phyloP scores from a whole-genome alignment of 2,113 vertebrate genomes.

The Dipodomys merriami region DNA sequence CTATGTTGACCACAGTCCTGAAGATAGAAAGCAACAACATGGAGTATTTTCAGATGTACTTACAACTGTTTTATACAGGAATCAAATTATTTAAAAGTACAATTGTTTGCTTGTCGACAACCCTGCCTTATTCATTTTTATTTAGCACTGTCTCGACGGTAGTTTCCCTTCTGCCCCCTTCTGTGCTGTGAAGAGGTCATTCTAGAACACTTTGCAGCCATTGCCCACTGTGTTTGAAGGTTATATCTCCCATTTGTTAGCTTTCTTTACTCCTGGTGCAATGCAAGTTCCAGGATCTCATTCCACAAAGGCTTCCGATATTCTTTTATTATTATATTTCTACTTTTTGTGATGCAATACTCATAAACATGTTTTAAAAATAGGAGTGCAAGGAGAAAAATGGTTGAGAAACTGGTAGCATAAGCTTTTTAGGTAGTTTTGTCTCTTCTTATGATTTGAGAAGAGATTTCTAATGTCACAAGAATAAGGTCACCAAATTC shows the following conservation, averaged over 20 bases:
- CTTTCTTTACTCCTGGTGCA: background rate
- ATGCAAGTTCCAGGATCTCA: background rate
- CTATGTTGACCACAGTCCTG: background rate
- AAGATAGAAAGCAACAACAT: constrained; percentile 1
- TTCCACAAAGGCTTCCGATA: background rate
- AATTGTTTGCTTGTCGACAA: background rate
- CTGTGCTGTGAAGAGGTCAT: too few relatives aligned
- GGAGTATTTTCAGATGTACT: constrained; percentile 12
- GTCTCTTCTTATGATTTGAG: background rate
- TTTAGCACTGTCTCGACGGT: background rate
- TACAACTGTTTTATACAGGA: background rate
- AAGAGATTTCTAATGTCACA: background rate
- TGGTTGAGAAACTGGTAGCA: background rate
- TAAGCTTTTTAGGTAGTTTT: background rate
- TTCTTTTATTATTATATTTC: background rate
- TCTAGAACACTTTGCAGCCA: too few relatives aligned
- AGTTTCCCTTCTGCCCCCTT: background rate
- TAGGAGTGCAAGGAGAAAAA: background rate
- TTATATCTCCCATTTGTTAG: background rate
- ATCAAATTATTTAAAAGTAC: background rate
- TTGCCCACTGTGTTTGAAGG: too few relatives aligned
- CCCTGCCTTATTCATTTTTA: background rate
- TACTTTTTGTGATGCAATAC: background rate
- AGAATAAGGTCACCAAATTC: background rate
- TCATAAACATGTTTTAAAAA: background rate